Evolutionary conservation across 2,113 vertebrate genomes (phyloP).

Genomic region (Hoplias malabaricus): DNA sequence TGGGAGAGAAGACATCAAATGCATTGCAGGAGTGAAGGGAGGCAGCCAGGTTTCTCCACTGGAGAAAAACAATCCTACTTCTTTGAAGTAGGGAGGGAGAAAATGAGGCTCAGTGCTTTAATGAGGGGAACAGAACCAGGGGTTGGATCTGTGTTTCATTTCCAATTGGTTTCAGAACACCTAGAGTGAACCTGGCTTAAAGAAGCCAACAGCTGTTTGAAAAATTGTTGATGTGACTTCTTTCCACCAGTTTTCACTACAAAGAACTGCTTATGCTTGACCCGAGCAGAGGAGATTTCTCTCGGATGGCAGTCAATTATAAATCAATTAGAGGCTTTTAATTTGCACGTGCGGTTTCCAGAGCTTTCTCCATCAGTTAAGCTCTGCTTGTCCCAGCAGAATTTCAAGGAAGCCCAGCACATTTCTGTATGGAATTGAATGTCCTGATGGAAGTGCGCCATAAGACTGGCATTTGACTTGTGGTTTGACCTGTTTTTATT

Average conservation of each 20-base stretch:
- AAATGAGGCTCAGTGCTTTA: not conserved
- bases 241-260: not conserved
- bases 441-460: conserved; percentile 17
- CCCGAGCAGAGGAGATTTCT: not conserved
- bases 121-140: not conserved
- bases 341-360: conserved; percentile 14
- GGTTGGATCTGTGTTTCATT: not conserved
- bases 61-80: not conserved
- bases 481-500: too few species aligned
- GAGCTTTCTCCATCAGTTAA: conserved; percentile 22
- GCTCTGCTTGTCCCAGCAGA: conserved; percentile 10
- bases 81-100: conserved; percentile 3
- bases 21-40: not conserved
- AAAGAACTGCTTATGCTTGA: not conserved
- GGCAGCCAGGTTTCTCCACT: not conserved
- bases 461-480: too few species aligned
- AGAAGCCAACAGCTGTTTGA: not conserved
- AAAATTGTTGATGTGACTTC: not conserved
- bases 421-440: conserved; percentile 27
- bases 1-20: not conserved
- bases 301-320: conserved; percentile 24
- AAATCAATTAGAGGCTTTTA: conserved; percentile 29
- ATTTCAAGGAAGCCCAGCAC: conserved; percentile 16
- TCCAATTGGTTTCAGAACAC: not conserved
- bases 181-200: not conserved